Base-by-base conservation (phyloP, 1,140 invertebrate genomes). In the Cherax quadricarinatus region DNA sequence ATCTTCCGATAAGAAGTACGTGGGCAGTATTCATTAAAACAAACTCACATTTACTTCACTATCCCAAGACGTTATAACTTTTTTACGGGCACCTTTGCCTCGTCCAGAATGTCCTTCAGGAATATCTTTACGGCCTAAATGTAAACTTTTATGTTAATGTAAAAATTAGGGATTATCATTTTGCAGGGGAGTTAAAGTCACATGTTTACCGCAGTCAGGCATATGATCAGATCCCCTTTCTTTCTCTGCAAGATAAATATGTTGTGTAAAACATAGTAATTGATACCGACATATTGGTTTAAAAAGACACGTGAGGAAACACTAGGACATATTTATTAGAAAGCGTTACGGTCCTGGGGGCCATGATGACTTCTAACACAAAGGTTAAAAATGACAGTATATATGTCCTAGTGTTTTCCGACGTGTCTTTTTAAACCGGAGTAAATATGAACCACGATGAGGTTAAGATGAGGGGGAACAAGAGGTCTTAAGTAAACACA, bases 121-220 rank as follows among this genome's bases (percentile, higher is more conserved):
- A 89, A 84, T 89, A 83, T 83, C 88, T 89, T 70, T 70, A 89
- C 88, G 88, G 81, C 82, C 80, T 89, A 73, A 89, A 89, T 89
- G 88, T 84, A 80, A 89, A 83, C 62, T 89, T 89, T 89, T 89
- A 89, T 83, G 88, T 70, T 89, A 89, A 89, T 83, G 80, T 75
- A 84, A 70, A 83, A 89, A 89, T 89, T 89, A 89, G 80, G 88
- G 66, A 84, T 89, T 89, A 81, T 84, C 80, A 89, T 89, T 57
- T 86, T 60, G 51, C n/a, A 83, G 78, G 78, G 57, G 70, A 24
- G 85, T 41, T 51, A 24, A 10, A 49, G 78, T 16, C 21, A 57
- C 60, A n/a, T 79, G 57, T 88, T 88, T 80, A 62, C 86, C 24
- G 21, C 75, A n/a, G 57, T 66, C 4, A 41, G 24, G 0, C 70